phyloP scores from a whole-genome alignment of 2,888 invertebrate genomes.

The Lydus trimaculatus region DNA sequence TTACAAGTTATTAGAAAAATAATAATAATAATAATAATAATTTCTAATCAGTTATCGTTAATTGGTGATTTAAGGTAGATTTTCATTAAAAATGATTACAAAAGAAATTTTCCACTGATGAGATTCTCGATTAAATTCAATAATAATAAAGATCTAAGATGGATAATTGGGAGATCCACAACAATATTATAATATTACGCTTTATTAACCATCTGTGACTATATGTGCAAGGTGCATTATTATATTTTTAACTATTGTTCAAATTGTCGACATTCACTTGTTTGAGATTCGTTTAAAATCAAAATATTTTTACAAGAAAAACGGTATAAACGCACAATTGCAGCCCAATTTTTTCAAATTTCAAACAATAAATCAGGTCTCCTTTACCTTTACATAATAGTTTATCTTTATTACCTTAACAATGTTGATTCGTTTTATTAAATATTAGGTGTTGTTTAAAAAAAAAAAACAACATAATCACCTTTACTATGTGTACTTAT shows the following conservation, averaged over 20 bases:
- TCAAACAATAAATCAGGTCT: not conserved
- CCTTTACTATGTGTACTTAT: not conserved
- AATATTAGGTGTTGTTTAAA: not conserved
- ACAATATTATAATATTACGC: conserved; percentile 41
- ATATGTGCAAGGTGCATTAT: conserved; percentile 46
- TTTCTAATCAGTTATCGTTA: not conserved
- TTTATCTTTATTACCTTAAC: not conserved
- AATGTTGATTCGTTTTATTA: not conserved
- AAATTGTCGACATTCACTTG: not conserved
- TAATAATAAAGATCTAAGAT: not conserved
- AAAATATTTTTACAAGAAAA: too few species aligned
- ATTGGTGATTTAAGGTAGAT: too few species aligned
- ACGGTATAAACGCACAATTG: not conserved
- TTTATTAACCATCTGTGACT: conserved; percentile 46
- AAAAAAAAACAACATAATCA: not conserved
- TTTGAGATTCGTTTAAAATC: not conserved
- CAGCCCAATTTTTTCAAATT: not conserved
- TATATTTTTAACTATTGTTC: conserved; percentile 25
- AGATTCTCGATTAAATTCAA: not conserved
- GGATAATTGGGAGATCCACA: conserved; percentile 28
- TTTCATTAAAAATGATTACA: not conserved
- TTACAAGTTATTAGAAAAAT: not conserved
- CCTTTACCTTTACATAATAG: not conserved
- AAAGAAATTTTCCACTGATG: not conserved
- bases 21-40: too few species aligned